These are phyloP conservation scores for Platichthys stellatus DNA, from an alignment of 2,113 vertebrate genomes.

Conservation along the genomic window DNA sequence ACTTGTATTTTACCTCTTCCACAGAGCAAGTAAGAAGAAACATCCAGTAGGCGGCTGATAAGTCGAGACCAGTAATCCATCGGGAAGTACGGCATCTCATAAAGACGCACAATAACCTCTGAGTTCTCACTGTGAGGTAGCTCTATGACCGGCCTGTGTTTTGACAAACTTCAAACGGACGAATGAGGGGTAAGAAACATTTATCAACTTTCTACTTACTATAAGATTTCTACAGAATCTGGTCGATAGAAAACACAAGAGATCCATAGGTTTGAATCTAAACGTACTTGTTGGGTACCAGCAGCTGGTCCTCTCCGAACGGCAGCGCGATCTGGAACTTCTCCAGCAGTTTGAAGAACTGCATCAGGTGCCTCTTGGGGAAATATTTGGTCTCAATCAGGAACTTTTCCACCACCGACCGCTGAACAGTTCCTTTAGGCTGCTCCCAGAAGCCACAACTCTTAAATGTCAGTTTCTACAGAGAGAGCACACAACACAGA, in stretches of 20 bases:
- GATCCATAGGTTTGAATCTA: neutral
- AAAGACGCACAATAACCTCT: conserved; percentile 91
- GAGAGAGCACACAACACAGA: neutral
- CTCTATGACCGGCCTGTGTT: conserved; percentile 91
- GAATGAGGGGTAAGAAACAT: neutral
- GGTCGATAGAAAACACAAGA: neutral
- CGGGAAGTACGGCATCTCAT: conserved; percentile 97
- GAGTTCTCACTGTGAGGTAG: conserved; percentile 96
- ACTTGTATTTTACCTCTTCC: conserved; percentile 85
- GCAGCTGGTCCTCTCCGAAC: conserved; percentile 89
- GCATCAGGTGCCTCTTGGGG: conserved; percentile 87
- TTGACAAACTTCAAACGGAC: conserved; percentile 85
- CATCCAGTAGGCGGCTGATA: conserved; percentile 92
- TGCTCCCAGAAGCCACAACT: conserved; percentile 83
- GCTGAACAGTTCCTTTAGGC: conserved; percentile 88
- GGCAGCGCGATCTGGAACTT: conserved; percentile 96
- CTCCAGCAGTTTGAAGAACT: conserved; percentile 94
- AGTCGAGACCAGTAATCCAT: conserved; percentile 98
- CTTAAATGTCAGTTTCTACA: conserved; percentile 79
- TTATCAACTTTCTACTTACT: neutral
- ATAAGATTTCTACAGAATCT: neutral
- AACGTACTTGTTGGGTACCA: conserved; percentile 93
- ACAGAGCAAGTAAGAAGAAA: conserved; percentile 89
- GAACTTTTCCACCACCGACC: conserved; percentile 87
- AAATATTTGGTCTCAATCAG: conserved; percentile 89